Percentiles rank a stretch among this genome's conserved stretches.
These are phyloP conservation scores for Caerostris darwini DNA, from an alignment of 1,140 invertebrate species.

Conservation along the genomic window DNA sequence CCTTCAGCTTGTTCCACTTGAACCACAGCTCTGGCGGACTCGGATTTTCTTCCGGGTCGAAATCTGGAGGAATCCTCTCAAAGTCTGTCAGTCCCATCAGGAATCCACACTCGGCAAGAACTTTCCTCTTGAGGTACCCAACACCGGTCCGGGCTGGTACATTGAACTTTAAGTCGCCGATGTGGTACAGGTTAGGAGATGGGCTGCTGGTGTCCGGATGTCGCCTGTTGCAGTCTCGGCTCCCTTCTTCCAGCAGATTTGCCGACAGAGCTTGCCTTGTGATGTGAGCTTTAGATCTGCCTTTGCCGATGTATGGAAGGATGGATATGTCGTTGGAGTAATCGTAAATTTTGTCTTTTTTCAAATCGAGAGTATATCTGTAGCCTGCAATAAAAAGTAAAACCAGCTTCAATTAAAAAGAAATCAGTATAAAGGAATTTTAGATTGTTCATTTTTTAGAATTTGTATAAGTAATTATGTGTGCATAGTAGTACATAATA, in stretches of 20 bases:
- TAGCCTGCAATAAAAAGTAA: background rate
- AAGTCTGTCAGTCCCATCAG: conserved; percentile 35
- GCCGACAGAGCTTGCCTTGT: background rate
- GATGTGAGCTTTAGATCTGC: background rate
- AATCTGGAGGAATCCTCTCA: background rate
- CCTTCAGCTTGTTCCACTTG: conserved; percentile 13
- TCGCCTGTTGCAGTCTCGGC: background rate
- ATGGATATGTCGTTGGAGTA: background rate
- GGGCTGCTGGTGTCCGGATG: background rate
- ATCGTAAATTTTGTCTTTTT: background rate
- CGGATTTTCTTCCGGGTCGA: too few species aligned
- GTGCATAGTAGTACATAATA: too few species aligned
- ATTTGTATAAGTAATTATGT: too few species aligned
- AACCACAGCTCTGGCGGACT: background rate
- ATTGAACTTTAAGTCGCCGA: background rate
- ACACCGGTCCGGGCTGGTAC: background rate
- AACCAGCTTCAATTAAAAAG: background rate
- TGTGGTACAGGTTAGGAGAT: background rate
- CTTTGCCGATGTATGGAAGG: background rate
- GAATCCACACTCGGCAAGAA: background rate
- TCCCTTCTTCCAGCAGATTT: background rate
- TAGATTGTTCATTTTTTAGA: too few species aligned
- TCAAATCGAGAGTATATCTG: background rate
- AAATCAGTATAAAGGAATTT: background rate
- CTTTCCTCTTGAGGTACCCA: background rate